Percentiles rank a stretch among this genome's conserved stretches.
Conservation (phyloP, 2,888 invertebrate species). For the Catocala sponsa region DNA sequence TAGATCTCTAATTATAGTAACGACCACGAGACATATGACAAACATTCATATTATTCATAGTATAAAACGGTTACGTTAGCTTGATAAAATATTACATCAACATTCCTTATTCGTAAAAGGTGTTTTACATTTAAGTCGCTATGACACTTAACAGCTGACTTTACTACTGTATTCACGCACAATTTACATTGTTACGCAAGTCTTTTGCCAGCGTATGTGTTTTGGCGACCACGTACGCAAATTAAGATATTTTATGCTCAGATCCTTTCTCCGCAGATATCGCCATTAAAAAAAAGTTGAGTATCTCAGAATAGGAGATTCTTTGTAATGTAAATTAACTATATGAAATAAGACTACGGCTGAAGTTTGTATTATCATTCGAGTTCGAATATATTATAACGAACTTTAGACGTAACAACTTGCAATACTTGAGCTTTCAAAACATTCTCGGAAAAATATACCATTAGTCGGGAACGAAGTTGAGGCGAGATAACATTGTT, state of each 20-base stretch:
- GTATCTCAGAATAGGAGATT: constrained; percentile 1
- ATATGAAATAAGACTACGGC: constrained; percentile 3
- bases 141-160: constrained; percentile 57
- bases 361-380: constrained; percentile 13
- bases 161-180: constrained; percentile 52
- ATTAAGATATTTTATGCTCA: constrained; percentile 20
- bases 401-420: constrained; percentile 8
- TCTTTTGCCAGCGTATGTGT: constrained; percentile 15
- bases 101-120: constrained; percentile 51
- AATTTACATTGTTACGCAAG: constrained; percentile 41
- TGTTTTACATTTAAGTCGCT: constrained; percentile 46
- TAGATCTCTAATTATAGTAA: constrained; percentile 24
- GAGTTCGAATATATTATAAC: constrained; percentile 5
- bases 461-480: not conserved
- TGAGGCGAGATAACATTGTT: constrained; percentile 8
- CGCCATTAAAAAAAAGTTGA: constrained; percentile 7
- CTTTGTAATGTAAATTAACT: constrained; percentile 20
- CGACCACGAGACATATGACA: constrained; percentile 3
- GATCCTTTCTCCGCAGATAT: constrained; percentile 11
- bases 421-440: constrained; percentile 7
- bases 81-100: constrained; percentile 46
- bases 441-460: constrained; percentile 11
- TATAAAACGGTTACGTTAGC: constrained; percentile 9
- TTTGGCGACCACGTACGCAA: constrained; percentile 28
- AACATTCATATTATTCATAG: constrained; percentile 15